phyloP scores from a whole-genome alignment of 2,113 vertebrate genomes.

The Labeo rohita region DNA sequence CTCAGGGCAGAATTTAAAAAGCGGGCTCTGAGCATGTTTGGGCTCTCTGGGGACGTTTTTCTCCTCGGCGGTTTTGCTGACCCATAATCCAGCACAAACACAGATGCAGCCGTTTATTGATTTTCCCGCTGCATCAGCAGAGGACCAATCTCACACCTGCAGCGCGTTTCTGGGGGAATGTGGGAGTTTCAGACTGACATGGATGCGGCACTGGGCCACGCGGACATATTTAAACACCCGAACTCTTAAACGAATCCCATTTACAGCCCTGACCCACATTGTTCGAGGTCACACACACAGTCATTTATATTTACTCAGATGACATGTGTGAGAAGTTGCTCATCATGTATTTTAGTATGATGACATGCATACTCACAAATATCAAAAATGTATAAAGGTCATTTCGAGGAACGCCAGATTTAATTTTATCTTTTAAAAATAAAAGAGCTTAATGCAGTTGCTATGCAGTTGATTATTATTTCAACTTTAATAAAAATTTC shows the following conservation, averaged over 20 bases:
- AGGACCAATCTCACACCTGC: constrained; percentile 34
- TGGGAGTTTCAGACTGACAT: background rate
- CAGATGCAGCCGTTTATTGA: constrained; percentile 57
- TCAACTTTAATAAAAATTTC: background rate
- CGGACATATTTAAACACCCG: background rate
- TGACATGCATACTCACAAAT: background rate
- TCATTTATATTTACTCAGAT: constrained; percentile 16
- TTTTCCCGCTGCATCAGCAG: constrained; percentile 50
- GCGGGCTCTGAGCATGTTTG: constrained; percentile 42
- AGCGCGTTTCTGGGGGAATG: constrained; percentile 4
- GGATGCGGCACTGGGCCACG: background rate
- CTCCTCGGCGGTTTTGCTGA: constrained; percentile 68
- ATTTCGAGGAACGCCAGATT: background rate
- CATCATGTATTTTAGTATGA: background rate
- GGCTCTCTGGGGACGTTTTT: constrained; percentile 51
- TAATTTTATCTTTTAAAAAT: background rate
- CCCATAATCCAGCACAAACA: constrained; percentile 64
- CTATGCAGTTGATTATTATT: background rate
- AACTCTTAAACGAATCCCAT: background rate
- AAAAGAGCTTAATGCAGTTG: background rate
- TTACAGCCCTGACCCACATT: constrained; percentile 5
- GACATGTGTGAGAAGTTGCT: background rate
- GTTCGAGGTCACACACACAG: background rate
- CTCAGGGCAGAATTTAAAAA: constrained; percentile 34
- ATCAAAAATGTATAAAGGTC: background rate